A percentile compares a stretch with the other conserved stretches of the same genome.
phyloP scores from a whole-genome alignment of 2,113 vertebrate species.

The Asarcornis scutulata region DNA sequence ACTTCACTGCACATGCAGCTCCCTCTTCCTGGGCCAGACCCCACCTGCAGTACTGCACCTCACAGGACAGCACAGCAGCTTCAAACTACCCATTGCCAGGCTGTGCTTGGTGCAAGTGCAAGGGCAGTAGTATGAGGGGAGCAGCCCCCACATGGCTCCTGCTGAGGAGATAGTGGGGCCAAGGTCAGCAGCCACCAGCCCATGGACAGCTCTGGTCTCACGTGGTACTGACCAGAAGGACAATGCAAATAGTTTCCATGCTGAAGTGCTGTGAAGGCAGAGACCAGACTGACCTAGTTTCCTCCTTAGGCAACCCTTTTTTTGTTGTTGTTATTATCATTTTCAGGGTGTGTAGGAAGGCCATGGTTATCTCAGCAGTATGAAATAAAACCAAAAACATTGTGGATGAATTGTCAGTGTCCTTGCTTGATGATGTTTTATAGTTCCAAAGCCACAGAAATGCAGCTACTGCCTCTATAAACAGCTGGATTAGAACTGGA shows the following conservation, averaged over 20 bases:
- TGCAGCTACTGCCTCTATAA: neutral
- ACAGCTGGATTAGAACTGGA: neutral
- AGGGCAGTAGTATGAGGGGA: fast-evolving
- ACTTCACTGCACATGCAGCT: neutral
- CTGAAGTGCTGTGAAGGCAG: neutral
- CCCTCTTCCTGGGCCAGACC: neutral
- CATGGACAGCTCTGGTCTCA: fast-evolving
- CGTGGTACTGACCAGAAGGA: neutral
- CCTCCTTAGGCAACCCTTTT: neutral
- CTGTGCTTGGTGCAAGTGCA: neutral
- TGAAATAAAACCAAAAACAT: neutral
- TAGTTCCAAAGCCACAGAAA: neutral
- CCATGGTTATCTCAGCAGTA: neutral
- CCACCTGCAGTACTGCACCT: neutral
- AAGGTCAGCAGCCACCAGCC: fast-evolving
- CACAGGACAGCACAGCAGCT: neutral
- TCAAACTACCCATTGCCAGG: fast-evolving
- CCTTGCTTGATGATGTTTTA: neutral
- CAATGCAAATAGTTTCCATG: neutral
- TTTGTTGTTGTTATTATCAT: neutral
- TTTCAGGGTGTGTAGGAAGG: neutral
- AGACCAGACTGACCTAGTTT: neutral
- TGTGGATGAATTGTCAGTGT: neutral
- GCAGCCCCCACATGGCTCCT: neutral
- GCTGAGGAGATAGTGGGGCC: fast-evolving